These are phyloP conservation scores for Harpalus rubripes DNA, from an alignment of 2,888 invertebrate species.

Conservation along the genomic window DNA sequence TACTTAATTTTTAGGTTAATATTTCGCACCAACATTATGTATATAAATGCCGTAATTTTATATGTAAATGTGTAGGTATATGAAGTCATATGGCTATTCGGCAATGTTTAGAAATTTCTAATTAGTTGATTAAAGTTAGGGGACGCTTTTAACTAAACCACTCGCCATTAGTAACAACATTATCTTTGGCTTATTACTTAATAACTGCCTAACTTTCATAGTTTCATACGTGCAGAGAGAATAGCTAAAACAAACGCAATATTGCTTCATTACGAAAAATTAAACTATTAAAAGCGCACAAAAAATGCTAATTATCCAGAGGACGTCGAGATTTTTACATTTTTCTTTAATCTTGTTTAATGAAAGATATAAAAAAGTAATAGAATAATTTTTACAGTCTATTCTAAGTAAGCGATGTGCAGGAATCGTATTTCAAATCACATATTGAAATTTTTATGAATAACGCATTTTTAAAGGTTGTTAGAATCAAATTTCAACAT, in stretches of 20 bases:
- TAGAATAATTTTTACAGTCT: too few species aligned
- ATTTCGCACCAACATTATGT: not conserved
- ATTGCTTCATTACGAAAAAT: not conserved
- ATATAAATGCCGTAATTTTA: conserved; percentile 1
- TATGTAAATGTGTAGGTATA: not conserved
- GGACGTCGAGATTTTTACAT: not conserved
- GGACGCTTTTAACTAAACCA: conserved; percentile 14
- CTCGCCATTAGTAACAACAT: conserved; percentile 25
- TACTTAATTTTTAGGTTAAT: not conserved
- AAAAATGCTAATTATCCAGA: not conserved
- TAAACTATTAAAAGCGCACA: too few species aligned
- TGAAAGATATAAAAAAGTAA: not conserved
- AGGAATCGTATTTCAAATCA: too few species aligned
- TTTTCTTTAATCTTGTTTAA: too few species aligned
- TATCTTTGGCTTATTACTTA: conserved; percentile 12
- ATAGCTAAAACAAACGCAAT: not conserved
- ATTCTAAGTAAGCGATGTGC: too few species aligned
- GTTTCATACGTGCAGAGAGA: not conserved
- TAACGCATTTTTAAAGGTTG: too few species aligned
- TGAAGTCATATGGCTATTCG: not conserved
- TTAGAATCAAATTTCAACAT: too few species aligned
- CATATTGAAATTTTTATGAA: too few species aligned
- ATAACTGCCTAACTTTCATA: conserved; percentile 13
- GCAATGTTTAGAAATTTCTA: conserved; percentile 15
- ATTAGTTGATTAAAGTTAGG: conserved; percentile 21